Evolutionary conservation across 2,797 vertebrate genomes (phyloP).

Genomic region (Typhlichthys eigenmanni): DNA sequence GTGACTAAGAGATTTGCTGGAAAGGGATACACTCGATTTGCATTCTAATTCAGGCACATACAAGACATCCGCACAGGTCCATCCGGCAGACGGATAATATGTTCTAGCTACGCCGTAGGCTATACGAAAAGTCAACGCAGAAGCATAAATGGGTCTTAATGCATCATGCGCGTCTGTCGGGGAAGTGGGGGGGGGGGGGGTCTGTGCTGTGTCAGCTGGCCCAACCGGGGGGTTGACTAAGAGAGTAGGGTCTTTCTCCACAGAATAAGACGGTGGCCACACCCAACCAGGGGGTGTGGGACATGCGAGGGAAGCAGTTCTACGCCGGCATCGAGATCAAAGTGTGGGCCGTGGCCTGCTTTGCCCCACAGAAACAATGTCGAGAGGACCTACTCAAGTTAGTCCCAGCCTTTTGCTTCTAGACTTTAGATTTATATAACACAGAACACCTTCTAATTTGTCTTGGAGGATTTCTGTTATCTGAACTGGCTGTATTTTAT

Average conservation of each 20-base stretch:
- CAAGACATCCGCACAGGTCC: too few relatives aligned
- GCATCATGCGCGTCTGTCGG: neutral
- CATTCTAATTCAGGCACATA: too few relatives aligned
- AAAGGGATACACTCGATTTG: too few relatives aligned
- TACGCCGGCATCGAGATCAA: conserved; percentile 99
- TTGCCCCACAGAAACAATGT: conserved; percentile 98
- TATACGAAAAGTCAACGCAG: neutral
- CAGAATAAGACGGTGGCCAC: conserved; percentile 99
- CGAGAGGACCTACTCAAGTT: conserved; percentile 97
- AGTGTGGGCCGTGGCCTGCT: conserved; percentile 99
- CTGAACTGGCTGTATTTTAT: too few relatives aligned
- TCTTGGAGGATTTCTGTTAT: too few relatives aligned
- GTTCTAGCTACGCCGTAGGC: neutral
- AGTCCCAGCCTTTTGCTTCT: conserved; percentile 61
- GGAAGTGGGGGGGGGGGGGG: neutral
- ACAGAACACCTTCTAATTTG: too few relatives aligned
- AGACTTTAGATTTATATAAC: neutral
- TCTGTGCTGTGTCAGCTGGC: conserved; percentile 33
- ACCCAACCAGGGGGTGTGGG: conserved; percentile 99
- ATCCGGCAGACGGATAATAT: neutral
- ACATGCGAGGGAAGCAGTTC: conserved; percentile 99
- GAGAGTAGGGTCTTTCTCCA: conserved; percentile 81
- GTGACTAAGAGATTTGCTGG: neutral
- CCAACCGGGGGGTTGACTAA: conserved; percentile 78
- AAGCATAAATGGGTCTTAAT: neutral